These are phyloP conservation scores for Aurelia sp. DNA, from an alignment of 30 jellyfish, hydroid and myxozoan species.

Conservation along the genomic window DNA sequence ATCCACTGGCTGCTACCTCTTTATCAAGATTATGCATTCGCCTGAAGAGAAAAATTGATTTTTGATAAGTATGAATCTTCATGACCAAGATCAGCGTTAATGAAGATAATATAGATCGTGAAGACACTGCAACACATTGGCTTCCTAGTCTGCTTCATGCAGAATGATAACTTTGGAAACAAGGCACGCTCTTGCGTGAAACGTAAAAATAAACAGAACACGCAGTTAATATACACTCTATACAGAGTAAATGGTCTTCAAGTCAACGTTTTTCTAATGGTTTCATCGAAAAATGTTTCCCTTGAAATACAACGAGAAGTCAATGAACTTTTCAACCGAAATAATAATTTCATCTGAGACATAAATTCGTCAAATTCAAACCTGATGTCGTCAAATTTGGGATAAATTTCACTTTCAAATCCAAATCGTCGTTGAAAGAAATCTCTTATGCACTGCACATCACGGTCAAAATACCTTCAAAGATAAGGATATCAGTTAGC, in stretches of 20 bases:
- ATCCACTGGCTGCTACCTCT: conserved; percentile 94
- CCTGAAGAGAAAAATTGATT: conserved; percentile 10
- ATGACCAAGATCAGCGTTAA: no score
- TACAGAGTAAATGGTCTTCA: no score
- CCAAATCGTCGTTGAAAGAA: conserved; percentile 94
- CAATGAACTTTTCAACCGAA: no score
- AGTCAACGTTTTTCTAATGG: no score
- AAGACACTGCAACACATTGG: no score
- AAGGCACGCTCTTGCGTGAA: not conserved
- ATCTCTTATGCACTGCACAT: conserved; percentile 93
- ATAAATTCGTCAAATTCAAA: not conserved
- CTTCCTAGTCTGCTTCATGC: not conserved
- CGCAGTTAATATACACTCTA: no score
- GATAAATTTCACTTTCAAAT: conserved; percentile 84
- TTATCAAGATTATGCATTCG: conserved; percentile 90
- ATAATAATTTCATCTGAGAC: no score
- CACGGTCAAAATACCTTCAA: conserved; percentile 94
- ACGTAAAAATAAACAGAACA: no score
- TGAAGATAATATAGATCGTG: no score
- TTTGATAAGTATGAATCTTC: no score
- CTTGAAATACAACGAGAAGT: no score
- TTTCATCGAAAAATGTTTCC: no score
- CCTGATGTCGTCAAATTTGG: conserved; percentile 88
- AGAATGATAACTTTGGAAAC: not conserved
- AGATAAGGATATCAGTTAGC: not conserved